A percentile compares a stretch with the other conserved stretches of the same genome.
Evolutionary conservation across 2,797 vertebrate genomes (phyloP).

Genomic region (Acrossocheilus wenchowensis): DNA sequence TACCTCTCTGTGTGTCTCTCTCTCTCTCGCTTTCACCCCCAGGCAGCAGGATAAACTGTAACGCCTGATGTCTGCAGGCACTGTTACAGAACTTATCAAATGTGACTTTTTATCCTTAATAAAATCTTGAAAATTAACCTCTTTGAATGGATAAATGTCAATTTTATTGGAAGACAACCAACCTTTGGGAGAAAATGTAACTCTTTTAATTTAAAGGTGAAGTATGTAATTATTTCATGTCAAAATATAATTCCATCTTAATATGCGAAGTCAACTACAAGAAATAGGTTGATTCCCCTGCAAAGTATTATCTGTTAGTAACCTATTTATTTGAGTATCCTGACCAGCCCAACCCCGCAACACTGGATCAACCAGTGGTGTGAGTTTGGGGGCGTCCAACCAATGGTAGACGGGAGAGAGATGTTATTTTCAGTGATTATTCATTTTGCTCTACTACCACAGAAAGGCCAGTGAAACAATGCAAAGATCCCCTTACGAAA

Average conservation of each 20-base stretch:
- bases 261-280: background rate
- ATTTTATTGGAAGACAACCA: background rate
- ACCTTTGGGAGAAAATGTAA: background rate
- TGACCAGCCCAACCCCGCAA: background rate
- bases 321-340: background rate
- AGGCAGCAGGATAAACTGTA: slow-evolving; percentile 60
- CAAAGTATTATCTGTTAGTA: background rate
- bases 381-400: slow-evolving; percentile 6
- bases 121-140: background rate
- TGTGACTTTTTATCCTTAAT: slow-evolving; percentile 6
- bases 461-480: too few relatives aligned
- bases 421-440: background rate
- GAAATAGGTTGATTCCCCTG: background rate
- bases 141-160: background rate
- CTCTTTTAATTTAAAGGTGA: background rate
- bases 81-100: background rate
- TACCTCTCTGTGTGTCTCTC: slow-evolving; percentile 59
- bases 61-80: background rate
- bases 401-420: background rate
- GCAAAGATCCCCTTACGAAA: too few relatives aligned
- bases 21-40: slow-evolving; percentile 68
- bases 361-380: background rate
- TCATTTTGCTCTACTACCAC: too few relatives aligned
- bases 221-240: background rate
- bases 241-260: background rate